These are phyloP conservation scores for Dunckerocampus dactyliophorus DNA, from an alignment of 2,113 vertebrate genomes.

Conservation along the genomic window DNA sequence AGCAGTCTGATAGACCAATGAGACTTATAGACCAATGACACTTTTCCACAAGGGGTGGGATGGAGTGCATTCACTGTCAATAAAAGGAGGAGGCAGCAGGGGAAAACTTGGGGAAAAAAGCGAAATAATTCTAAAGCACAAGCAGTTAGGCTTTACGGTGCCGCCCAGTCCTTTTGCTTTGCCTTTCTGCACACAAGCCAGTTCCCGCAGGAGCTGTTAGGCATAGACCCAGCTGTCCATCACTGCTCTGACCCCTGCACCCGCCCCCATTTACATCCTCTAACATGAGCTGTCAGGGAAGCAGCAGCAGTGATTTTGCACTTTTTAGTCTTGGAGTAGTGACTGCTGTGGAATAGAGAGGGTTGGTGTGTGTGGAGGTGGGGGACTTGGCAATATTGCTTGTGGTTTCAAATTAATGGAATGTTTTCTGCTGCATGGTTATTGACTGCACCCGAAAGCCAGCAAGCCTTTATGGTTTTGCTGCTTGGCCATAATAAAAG, in stretches of 20 bases:
- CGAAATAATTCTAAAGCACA: background rate
- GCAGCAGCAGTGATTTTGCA: constrained; percentile 49
- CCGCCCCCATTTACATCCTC: background rate
- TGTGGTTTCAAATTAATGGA: constrained; percentile 44
- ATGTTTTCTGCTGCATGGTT: constrained; percentile 55
- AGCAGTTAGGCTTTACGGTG: background rate
- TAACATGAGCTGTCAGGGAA: constrained; percentile 12
- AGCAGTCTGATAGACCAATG: constrained; percentile 48
- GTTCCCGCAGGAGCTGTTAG: constrained; percentile 17
- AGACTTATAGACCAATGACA: constrained; percentile 39
- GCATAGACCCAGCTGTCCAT: constrained; percentile 33
- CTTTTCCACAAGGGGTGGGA: constrained; percentile 4
- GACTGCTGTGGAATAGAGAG: constrained; percentile 28
- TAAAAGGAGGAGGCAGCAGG: background rate
- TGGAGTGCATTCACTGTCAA: constrained; percentile 1
- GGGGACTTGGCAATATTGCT: constrained; percentile 40
- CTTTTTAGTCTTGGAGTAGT: constrained; percentile 39
- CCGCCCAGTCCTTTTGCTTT: background rate
- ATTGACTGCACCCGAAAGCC: constrained; percentile 44
- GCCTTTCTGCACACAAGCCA: background rate
- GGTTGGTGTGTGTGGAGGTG: constrained; percentile 8
- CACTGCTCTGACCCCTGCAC: constrained; percentile 19
- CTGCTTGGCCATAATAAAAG: constrained; percentile 25
- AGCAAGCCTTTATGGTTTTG: constrained; percentile 29
- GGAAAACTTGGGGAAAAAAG: background rate